Percentiles rank a stretch among this genome's conserved stretches.
phyloP scores from a whole-genome alignment of 2,888 invertebrate genomes.

The Caenorhabditis macrosperma region DNA sequence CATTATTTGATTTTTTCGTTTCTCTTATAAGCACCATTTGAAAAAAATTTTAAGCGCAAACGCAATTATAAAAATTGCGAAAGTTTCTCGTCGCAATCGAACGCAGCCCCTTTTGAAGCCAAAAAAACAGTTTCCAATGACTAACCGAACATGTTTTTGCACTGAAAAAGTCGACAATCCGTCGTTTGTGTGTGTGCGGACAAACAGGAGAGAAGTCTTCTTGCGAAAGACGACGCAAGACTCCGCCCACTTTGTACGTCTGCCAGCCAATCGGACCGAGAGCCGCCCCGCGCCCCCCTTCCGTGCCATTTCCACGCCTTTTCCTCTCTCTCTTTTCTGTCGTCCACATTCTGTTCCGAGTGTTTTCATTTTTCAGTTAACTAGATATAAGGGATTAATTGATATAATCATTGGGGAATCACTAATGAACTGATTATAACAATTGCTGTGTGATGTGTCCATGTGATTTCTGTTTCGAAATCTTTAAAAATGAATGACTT shows the following conservation, averaged over 20 bases:
- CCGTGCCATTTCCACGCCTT: not conserved
- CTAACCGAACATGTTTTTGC: conserved; percentile 24
- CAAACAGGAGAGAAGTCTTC: conserved; percentile 30
- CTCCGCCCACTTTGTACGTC: conserved; percentile 52
- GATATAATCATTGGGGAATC: not conserved
- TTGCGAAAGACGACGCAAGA: conserved; percentile 2
- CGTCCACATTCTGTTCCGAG: not conserved
- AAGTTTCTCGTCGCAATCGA: no score
- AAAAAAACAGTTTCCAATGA: conserved; percentile 2
- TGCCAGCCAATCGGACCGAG: conserved; percentile 32
- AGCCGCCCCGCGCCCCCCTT: not conserved
- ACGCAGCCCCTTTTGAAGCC: not conserved
- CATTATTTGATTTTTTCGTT: no score
- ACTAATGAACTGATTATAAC: not conserved
- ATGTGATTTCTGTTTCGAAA: no score
- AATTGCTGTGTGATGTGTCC: no score
- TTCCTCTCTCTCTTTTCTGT: conserved; percentile 10
- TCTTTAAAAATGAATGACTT: no score
- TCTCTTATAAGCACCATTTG: no score
- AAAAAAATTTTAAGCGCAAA: no score
- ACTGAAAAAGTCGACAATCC: conserved; percentile 8
- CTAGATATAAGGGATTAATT: not conserved
- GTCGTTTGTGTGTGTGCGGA: not conserved
- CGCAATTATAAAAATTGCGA: no score
- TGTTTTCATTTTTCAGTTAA: not conserved